phyloP scores from a whole-genome alignment of 2,113 vertebrate species.

The Sinocyclocheilus grahami region DNA sequence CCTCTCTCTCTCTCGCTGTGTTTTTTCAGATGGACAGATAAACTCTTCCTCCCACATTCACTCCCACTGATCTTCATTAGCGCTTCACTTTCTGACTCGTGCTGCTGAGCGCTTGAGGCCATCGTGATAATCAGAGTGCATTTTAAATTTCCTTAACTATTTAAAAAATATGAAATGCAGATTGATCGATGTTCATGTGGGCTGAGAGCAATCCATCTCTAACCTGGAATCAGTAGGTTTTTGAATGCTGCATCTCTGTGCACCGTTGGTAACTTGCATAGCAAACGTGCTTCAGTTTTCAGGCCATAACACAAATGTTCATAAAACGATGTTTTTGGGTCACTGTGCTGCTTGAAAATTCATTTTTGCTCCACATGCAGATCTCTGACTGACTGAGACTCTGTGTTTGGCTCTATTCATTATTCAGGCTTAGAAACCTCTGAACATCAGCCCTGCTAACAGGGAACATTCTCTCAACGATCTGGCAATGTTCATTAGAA shows the following conservation, averaged over 20 bases:
- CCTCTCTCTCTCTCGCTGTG: neutral
- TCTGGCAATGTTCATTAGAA: neutral
- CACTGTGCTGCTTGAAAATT: neutral
- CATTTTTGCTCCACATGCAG: neutral
- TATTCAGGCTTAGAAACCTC: neutral
- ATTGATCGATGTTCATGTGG: neutral
- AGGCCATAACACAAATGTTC: neutral
- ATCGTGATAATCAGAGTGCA: neutral
- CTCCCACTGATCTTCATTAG: constrained; percentile 32
- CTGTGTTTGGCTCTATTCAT: neutral
- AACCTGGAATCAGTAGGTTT: neutral
- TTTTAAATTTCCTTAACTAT: neutral
- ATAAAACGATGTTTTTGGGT: neutral
- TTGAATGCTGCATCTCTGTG: neutral
- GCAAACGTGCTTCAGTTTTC: neutral
- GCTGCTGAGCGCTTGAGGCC: neutral
- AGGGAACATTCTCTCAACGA: neutral
- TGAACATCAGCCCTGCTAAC: neutral
- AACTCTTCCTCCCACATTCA: neutral
- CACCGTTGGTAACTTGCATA: neutral
- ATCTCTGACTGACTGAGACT: neutral
- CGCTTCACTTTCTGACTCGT: neutral
- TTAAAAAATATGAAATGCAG: neutral
- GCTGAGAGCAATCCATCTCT: neutral
- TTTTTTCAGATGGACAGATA: constrained; percentile 51